A percentile compares a stretch with the other conserved stretches of the same genome.
Conservation (phyloP, 2,797 vertebrate species). For the Trichosurus vulpecula region DNA sequence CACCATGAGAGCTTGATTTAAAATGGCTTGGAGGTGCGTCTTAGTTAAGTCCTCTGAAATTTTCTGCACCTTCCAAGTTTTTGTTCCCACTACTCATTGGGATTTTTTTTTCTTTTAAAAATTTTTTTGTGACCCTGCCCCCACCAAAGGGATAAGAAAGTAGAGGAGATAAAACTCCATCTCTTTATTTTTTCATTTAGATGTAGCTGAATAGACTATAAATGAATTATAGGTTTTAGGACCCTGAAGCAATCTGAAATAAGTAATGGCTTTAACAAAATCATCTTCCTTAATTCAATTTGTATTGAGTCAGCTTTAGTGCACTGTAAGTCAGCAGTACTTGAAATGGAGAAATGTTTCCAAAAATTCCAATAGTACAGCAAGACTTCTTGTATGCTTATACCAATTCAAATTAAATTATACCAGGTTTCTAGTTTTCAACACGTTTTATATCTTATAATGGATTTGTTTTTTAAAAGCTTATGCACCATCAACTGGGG, state of each 20-base stretch:
- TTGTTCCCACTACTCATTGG: too few species aligned
- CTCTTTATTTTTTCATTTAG: neutral
- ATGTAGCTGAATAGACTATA: neutral
- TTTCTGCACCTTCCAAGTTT: neutral
- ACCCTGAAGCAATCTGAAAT: neutral
- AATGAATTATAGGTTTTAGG: neutral
- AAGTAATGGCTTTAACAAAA: neutral
- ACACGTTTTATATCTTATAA: neutral
- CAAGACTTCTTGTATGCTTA: neutral
- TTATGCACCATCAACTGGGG: neutral
- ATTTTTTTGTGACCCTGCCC: neutral
- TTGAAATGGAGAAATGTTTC: neutral
- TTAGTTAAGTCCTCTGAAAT: neutral
- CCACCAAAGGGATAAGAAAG: neutral
- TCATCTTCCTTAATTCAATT: neutral
- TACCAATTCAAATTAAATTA: neutral
- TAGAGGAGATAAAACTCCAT: neutral
- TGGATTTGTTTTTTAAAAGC: neutral
- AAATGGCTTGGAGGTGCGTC: neutral
- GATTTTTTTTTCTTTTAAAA: neutral
- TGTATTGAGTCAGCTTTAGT: neutral
- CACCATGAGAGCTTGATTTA: neutral
- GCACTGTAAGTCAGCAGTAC: neutral
- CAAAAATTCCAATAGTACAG: neutral
- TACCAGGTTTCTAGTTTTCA: neutral